phyloP scores from a whole-genome alignment of 2,888 invertebrate species.

The Seladonia tumulorum region DNA sequence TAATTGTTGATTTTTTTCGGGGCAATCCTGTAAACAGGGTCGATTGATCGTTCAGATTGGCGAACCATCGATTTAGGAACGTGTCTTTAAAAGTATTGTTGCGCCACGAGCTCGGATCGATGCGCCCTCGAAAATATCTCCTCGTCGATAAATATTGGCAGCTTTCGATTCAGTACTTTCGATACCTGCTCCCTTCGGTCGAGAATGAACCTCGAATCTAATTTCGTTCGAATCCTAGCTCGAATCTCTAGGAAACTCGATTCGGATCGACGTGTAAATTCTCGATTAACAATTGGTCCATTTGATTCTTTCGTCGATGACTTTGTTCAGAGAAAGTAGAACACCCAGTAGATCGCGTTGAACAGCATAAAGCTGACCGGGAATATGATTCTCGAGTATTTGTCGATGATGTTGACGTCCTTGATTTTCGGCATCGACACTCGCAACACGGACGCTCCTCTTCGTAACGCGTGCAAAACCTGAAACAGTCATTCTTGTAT shows the following conservation, averaged over 20 bases:
- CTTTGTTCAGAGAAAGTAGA: slow-evolving; percentile 88
- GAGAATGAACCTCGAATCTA: slow-evolving; percentile 25
- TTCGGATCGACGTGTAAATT: slow-evolving; percentile 16
- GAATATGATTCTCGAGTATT: slow-evolving; percentile 97
- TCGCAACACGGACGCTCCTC: slow-evolving; percentile 93
- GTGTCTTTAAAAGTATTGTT: slow-evolving; percentile 35
- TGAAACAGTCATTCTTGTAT: slow-evolving; percentile 83
- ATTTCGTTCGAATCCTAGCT: not conserved
- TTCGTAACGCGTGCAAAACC: slow-evolving; percentile 92
- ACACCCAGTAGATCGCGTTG: slow-evolving; percentile 98
- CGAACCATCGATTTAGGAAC: slow-evolving; percentile 39
- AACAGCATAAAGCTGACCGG: slow-evolving; percentile 98
- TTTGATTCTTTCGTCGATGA: slow-evolving; percentile 11
- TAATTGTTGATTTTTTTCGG: not conserved
- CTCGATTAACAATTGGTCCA: slow-evolving; percentile 51
- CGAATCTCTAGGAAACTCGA: not conserved
- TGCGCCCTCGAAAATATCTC: slow-evolving; percentile 31
- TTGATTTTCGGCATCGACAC: slow-evolving; percentile 98
- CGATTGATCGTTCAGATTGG: slow-evolving; percentile 6
- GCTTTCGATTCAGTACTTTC: slow-evolving; percentile 71
- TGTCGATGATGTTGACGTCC: slow-evolving; percentile 99
- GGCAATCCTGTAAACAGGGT: slow-evolving; percentile 3
- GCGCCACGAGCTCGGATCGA: slow-evolving; percentile 28
- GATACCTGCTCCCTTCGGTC: slow-evolving; percentile 53
- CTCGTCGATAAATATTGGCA: slow-evolving; percentile 58